phyloP scores from a whole-genome alignment of 2,888 invertebrate species.

The Tenthredo notha region DNA sequence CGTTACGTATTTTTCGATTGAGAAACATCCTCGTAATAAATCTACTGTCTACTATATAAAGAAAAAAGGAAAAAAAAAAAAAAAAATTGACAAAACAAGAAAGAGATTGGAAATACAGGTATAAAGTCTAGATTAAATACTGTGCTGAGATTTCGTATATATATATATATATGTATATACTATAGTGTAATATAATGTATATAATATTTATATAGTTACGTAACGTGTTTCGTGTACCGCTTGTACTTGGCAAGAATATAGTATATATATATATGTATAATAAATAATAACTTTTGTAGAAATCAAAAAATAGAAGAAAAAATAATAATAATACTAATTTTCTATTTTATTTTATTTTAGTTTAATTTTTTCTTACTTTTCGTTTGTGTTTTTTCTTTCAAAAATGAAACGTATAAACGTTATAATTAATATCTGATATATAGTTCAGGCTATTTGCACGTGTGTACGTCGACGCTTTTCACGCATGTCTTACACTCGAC shows the following conservation, averaged over 20 bases:
- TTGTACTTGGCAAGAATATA: slow-evolving; percentile 43
- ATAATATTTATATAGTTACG: background rate
- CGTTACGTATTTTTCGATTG: background rate
- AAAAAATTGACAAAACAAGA: background rate
- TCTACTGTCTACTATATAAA: background rate
- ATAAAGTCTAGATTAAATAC: slow-evolving; percentile 18
- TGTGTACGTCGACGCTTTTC: slow-evolving; percentile 88
- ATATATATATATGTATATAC: background rate
- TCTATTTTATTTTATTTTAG: background rate
- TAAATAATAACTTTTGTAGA: background rate
- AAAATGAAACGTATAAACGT: background rate
- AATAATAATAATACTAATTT: background rate
- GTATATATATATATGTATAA: background rate
- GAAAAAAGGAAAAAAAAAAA: background rate
- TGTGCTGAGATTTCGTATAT: slow-evolving; percentile 11
- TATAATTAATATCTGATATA: background rate
- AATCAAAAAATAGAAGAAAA: background rate
- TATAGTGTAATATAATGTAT: background rate
- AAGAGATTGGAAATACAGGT: slow-evolving; percentile 18
- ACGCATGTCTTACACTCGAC: slow-evolving; percentile 95
- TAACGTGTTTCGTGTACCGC: slow-evolving; percentile 9
- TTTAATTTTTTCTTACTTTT: background rate
- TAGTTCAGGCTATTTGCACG: slow-evolving; percentile 86
- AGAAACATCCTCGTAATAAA: slow-evolving; percentile 16
- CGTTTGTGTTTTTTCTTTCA: background rate